Evolutionary conservation across 2,113 vertebrate species (phyloP), one percentile per base, ranked within the genome.

Genomic region (Caloenas nicobarica): DNA sequence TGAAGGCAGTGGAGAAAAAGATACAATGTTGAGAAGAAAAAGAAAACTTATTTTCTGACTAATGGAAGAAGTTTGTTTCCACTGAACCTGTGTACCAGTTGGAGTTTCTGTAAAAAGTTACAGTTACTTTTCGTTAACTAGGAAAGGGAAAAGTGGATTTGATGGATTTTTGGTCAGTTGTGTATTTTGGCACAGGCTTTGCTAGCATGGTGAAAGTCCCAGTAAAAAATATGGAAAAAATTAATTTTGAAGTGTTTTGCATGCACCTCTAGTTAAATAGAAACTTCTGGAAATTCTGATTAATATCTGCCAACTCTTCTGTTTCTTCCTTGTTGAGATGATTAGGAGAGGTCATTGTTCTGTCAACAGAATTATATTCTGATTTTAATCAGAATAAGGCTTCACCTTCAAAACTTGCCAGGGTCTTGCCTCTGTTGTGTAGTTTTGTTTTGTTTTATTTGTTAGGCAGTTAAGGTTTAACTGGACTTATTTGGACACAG

Each of bases 331-430:
- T 34, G 4, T 73, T 95, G 71, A 93, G 40, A 22, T 66, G 91
- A 1, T 95, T 95, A 89, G n/a, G 73, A 25, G 33, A 95, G 71
- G 38, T 83, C 89, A 81, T 92, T 74, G 53, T 89, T 92, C 42
- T 96, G 54, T 89, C 86, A 88, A 80, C 89, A 88, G 81, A 94
- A 91, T 93, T 95, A 77, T 69, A 42, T 92, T 96, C 64, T 94
- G 69, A 96, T 97, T 97, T 96, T 96, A 95, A 95, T 96, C 86
- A 64, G 73, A 61, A 86, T 92, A 78, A 95, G 93, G 70, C 57
- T 36, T 84, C 28, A 48, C 86, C 90, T 85, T 95, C 73, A 94
- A 34, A 95, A 82, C 71, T 93, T 93, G 81, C 46, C 83, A 97
- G 54, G 34, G 33, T 95, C 46, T 76, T 93, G 42, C 61, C 81